Evolutionary conservation across 2,113 vertebrate genomes (phyloP), one percentile per base, ranked within the genome.

Genomic region (Phalacrocorax aristotelis): DNA sequence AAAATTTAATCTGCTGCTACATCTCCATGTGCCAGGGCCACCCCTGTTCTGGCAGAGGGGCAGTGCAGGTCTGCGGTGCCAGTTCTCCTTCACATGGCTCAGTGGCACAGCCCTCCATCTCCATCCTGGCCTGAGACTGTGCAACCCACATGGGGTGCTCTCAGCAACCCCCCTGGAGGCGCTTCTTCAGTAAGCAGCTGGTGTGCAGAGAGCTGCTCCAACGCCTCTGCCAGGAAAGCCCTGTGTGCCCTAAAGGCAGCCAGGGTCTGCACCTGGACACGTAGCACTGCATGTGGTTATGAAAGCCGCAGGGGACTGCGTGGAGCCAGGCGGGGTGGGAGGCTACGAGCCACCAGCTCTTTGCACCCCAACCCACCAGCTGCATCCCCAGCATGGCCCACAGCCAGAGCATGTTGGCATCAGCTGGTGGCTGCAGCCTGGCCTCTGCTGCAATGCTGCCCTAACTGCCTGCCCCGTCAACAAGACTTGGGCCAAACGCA

Each of bases 231-330:
- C 1, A 6, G 57, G 17, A 72, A 71, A 87, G 66, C 15, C 30
- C 18, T 2, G 1, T 12, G 13, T 58, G 4, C 26, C 30, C 55
- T 5, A 2, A n/a, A 61, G 38, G 29, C 74, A 65, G 69, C 32
- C 2, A 0, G 36, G 49, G 32, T 38, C 48, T 42, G n/a, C 2
- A 2, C 8, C 8, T 1, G 5, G 29, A 42, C 52, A 23, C 6
- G 0, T 48, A n/a, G 65, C 46, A n/a, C 22, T 6, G 9, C 5
- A 1, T 18, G 44, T 5, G 6, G 23, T 27, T 55, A 48, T 7
- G 60, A 82, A 70, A 75, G 55, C 62, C 6, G 0, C 15, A 60
- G 38, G 26, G 61, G 55, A 62, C 10, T 0, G 18, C 26, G 8
- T 74, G 15, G 40, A 85, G 17, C 29, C 46, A 32, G 7, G 22